Conservation (phyloP, 2,113 vertebrate genomes). For the Caretta caretta region DNA sequence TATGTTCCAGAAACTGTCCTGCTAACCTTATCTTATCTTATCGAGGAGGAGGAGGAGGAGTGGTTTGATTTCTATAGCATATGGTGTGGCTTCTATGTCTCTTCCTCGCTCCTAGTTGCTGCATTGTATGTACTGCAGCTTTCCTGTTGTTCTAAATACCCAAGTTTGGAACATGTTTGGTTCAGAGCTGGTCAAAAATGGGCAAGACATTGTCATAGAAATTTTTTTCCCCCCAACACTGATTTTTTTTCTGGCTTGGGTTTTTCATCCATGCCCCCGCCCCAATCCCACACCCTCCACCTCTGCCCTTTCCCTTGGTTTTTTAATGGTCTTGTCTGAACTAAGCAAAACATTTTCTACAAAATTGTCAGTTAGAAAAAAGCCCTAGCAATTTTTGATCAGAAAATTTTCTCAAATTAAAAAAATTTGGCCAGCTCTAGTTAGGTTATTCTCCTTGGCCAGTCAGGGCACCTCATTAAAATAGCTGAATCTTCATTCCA, state of each 20-base stretch:
- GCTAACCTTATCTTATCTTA: neutral
- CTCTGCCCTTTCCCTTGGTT: neutral
- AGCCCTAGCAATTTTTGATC: neutral
- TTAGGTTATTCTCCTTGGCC: neutral
- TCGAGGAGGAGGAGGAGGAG: neutral
- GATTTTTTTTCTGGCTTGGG: neutral
- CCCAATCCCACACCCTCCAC: neutral
- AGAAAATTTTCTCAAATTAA: neutral
- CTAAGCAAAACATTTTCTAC: neutral
- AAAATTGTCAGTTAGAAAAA: neutral
- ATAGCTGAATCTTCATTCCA: neutral
- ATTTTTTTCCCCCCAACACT: neutral
- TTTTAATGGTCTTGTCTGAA: neutral
- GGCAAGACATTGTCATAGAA: neutral
- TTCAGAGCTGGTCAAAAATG: neutral
- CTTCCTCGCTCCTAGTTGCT: neutral
- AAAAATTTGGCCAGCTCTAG: neutral
- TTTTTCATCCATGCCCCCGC: neutral
- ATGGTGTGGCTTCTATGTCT: neutral
- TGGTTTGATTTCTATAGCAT: neutral
- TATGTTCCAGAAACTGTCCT: neutral
- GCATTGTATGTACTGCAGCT: neutral
- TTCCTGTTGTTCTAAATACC: neutral
- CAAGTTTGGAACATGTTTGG: neutral
- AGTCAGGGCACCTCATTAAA: neutral